Evolutionary conservation across 92 coral and sea anemone genomes (phyloP).

Genomic region (Phenganax marumi): DNA sequence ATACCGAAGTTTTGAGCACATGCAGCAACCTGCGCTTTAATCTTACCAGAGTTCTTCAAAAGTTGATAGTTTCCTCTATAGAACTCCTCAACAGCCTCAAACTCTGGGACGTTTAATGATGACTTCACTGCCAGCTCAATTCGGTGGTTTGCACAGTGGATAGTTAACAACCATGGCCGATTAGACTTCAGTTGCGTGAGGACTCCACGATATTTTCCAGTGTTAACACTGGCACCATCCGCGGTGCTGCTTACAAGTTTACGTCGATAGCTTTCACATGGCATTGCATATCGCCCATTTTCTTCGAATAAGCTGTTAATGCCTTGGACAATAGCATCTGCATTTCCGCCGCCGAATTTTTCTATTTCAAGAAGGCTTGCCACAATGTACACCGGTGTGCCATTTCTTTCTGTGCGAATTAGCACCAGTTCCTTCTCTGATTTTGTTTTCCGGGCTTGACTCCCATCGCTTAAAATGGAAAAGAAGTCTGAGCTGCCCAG

Average conservation of each 20-base stretch:
- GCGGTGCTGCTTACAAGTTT: constrained; percentile 46
- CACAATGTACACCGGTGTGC: constrained; percentile 48
- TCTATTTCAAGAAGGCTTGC: constrained; percentile 51
- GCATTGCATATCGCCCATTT: constrained; percentile 20
- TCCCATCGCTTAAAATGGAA: constrained; percentile 49
- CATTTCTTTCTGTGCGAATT: constrained; percentile 40
- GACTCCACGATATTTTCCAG: constrained; percentile 47
- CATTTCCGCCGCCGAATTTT: constrained; percentile 45
- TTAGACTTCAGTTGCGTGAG: constrained; percentile 44
- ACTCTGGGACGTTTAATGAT: constrained; percentile 11
- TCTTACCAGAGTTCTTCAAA: constrained; percentile 42
- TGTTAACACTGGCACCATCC: constrained; percentile 54
- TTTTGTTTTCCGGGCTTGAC: constrained; percentile 49
- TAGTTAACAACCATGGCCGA: constrained; percentile 52
- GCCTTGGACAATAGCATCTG: constrained; percentile 31
- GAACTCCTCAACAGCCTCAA: constrained; percentile 45
- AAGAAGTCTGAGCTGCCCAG: constrained; percentile 45
- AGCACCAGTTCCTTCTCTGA: constrained; percentile 48
- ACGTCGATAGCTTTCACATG: constrained; percentile 33
- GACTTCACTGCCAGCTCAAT: constrained; percentile 52
- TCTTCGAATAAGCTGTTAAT: constrained; percentile 45
- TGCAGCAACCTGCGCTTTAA: constrained; percentile 41
- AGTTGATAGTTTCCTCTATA: constrained; percentile 31
- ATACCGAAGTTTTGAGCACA: constrained; percentile 38
- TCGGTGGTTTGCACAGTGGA: constrained; percentile 46